Evolutionary conservation across 2,113 vertebrate species (phyloP), one percentile per base, ranked within the genome.

Genomic region (Brachirus orientalis): DNA sequence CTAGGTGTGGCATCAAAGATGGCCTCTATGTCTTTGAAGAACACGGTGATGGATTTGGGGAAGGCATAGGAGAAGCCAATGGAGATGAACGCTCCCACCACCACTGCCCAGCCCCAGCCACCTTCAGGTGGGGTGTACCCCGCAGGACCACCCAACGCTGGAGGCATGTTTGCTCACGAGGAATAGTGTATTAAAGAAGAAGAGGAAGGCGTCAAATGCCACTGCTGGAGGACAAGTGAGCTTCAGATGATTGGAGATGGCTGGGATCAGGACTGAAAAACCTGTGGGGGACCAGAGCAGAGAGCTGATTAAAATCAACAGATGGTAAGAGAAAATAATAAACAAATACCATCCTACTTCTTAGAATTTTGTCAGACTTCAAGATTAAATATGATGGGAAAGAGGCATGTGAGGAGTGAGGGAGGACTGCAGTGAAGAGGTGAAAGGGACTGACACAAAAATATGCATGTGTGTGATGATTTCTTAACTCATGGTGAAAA

Each of bases 21-120:
- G 22, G 83, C 72, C 88, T 98, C 96, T 0, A 98, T 98, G 69
- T 99, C 97, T 84, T 98, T 99, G 91, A 98, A 99, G 91, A 99
- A 98, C 51, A 99, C 97, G 0, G 96, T 99, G 90, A 98, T 99
- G 69, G 97, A 98, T 69, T 99, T 99, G 64, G 97, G 94, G 88
- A 98, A 99, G 33, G 97, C 97, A 1, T 98, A 99, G 60, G 97
- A 99, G 90, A 98, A 99, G 56, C 97, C 97, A 1, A 99, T 99
- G 64, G 96, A 98, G 88, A 99, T 96, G 88, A 99, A 98, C 74
- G 97, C 95, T 17, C 95, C 97, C 0, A 92, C 38, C 19, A 99
- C 96, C 18, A 99, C 96, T 0, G 93, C 96, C 97, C 97, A 99
- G 10, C 97, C 97, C 97, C 97, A 99, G 18, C 97, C 97, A 11